Evolutionary conservation across 2,113 vertebrate species (phyloP), one percentile per base, ranked within the genome.

Genomic region (Ammodramus savannarum): DNA sequence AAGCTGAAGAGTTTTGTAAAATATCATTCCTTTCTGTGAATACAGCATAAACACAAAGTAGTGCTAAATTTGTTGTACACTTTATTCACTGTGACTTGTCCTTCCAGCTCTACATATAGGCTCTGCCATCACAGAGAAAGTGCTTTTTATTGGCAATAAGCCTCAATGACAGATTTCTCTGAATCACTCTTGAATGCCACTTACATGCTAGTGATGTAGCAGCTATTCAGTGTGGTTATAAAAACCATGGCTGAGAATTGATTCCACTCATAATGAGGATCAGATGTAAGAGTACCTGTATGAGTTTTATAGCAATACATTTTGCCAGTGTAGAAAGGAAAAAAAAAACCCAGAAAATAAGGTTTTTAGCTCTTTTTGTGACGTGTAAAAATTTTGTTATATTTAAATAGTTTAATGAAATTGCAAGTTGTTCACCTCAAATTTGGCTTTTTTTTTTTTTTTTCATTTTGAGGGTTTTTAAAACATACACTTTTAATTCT

Each of bases 191-290:
- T 77, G 52, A 93, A 92, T 87, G 51, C 81, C 9, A 55, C 76
- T 92, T 87, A 84, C 74, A 65, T 81, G 69, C 39, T 75, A 41
- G 62, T 3, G 7, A 67, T 65, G 48, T 57, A 89, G 80, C 57
- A 89, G 84, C 57, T 95, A 39, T 89, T 95, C 77, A 81, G 63
- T 29, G 13, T 55, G 21, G 61, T 89, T 89, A 65, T 74, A 57
- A 93, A 92, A 95, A 95, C 68, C 49, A 65, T 68, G 65, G 39
- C 74, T 65, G 81, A 79, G 66, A 85, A 59, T 32, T 85, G 66
- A 76, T 96, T 91, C 82, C 63, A 63, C 44, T 58, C 71, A 19
- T 82, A 95, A 93, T 90, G 59, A 94, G 77, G 48, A 88, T 86
- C 85, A 94, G 59, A 93, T 91, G 82, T 77, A 84, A 65, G 26